phyloP scores from a whole-genome alignment of 1,140 invertebrate genomes.

The Lineus longissimus region DNA sequence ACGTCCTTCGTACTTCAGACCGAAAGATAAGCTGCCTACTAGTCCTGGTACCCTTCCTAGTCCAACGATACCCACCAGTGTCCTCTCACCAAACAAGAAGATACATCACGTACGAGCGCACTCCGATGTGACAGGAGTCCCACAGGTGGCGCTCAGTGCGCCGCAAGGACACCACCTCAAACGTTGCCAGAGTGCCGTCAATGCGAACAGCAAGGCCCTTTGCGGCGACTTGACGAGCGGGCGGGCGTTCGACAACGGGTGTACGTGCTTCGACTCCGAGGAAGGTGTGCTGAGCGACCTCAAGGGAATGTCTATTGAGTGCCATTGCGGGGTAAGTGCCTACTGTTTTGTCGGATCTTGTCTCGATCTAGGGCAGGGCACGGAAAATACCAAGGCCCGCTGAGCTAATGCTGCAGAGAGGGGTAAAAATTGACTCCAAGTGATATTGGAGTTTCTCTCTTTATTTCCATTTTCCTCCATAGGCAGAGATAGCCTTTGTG shows the following conservation, averaged over 20 bases:
- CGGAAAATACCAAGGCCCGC: no score
- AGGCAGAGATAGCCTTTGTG: no score
- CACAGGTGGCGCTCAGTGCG: no score
- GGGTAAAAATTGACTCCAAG: no score
- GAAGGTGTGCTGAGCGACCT: conserved; percentile 58
- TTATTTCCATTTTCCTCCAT: no score
- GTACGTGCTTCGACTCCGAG: conserved; percentile 77
- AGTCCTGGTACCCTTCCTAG: background rate
- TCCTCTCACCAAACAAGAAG: background rate
- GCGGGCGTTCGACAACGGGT: conserved; percentile 93
- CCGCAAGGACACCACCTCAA: no score
- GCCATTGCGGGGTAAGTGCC: conserved; percentile 44
- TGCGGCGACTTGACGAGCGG: conserved; percentile 85
- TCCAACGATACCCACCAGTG: background rate
- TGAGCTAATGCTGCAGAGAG: no score
- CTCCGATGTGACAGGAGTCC: background rate
- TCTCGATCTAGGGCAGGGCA: no score
- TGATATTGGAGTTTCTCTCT: no score
- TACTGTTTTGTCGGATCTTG: no score
- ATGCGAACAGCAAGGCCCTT: background rate
- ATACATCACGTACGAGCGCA: background rate
- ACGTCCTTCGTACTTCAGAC: conserved; percentile 1
- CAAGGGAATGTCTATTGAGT: conserved; percentile 39
- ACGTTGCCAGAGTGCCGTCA: no score
- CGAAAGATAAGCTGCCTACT: background rate